Base-by-base conservation (phyloP, 64 coral and sea anemone species). In the Exaiptasia diaphana region DNA sequence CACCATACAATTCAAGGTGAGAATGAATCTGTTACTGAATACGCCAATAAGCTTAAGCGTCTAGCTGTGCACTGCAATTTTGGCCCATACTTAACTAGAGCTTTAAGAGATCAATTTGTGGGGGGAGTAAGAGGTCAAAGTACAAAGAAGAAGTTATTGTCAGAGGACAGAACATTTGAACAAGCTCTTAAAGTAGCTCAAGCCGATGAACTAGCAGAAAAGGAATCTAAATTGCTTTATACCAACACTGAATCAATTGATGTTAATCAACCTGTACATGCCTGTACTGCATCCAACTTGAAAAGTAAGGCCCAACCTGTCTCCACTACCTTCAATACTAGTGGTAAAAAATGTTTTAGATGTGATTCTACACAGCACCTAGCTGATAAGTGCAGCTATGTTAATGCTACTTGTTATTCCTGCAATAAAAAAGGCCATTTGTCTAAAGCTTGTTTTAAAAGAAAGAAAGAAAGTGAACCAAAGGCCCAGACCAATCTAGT, bases 41-140 rank as follows among this genome's bases (percentile, higher is more conserved):
- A 82, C 62, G 68, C 68, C 3, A 89, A 89, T 53, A 89, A 74
- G 27, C 46, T 91, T 46, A 34, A 62, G 80, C 50, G 62, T 25
- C 30, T 91, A 17, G 81, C 81, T 5, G 27, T 78, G 22, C 43
- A 71, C n/a, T 85, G 74, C 50, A 85, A 91, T 80, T 91, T 91
- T 78, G 89, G 81, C 18, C 4, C 72, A 12, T 85, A 71, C 72
- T 52, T 85, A 29, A 45, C 60, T 28, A 78, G 81, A 78, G 74
- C 73, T 1, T 57, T 91, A 2, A 77, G 81, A 52, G 89, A 91
- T 71, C 81, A 91, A 33, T 85, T 91, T 68, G 67, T 85, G 15
- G 61, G 89, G n/a, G 89, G 81, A n/a, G 65, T 73, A 17, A 35
- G 34, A 70, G 80, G 64, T 60, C 75, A 80, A 43, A 36, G 64